These are phyloP conservation scores for Callospermophilus lateralis DNA, from an alignment of 2,113 vertebrate species.

Conservation along the genomic window DNA sequence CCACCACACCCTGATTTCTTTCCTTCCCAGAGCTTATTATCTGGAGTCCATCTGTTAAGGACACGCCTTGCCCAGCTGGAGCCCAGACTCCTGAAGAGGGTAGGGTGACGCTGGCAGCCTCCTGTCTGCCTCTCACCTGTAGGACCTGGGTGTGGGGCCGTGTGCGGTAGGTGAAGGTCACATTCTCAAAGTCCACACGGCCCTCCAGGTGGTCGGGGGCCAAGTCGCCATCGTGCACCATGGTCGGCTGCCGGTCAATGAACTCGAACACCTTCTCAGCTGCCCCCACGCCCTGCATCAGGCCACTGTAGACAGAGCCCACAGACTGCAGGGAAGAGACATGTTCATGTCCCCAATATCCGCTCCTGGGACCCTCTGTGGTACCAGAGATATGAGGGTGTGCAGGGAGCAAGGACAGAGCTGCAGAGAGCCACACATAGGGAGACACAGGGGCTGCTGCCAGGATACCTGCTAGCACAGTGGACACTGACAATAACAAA, in stretches of 20 bases:
- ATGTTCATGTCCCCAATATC: fast-evolving
- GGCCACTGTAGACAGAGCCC: conserved; percentile 96
- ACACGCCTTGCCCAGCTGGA: too few species aligned
- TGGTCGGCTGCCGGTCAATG: conserved; percentile 93
- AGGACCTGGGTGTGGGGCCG: conserved; percentile 92
- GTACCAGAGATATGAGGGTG: not conserved
- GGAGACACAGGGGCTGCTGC: fast-evolving
- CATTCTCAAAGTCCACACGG: conserved; percentile 95
- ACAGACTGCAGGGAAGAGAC: conserved; percentile 89
- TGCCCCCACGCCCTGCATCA: conserved; percentile 98
- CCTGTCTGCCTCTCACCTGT: conserved; percentile 87
- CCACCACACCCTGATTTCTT: not conserved
- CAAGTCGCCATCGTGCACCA: conserved; percentile 89
- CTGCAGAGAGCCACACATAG: too few species aligned
- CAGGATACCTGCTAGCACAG: not conserved
- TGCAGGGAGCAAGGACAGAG: not conserved
- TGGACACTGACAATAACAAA: fast-evolving
- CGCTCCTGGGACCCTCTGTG: not conserved
- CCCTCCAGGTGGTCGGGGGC: conserved; percentile 92
- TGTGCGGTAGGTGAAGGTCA: conserved; percentile 95
- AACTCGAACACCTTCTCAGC: conserved; percentile 99
- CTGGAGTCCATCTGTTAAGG: not conserved
- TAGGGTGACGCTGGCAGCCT: fast-evolving
- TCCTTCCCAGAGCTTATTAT: not conserved
- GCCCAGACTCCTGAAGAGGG: not conserved